Evolutionary conservation across 2,888 invertebrate species (phyloP).

Genomic region (Erynnis tages): DNA sequence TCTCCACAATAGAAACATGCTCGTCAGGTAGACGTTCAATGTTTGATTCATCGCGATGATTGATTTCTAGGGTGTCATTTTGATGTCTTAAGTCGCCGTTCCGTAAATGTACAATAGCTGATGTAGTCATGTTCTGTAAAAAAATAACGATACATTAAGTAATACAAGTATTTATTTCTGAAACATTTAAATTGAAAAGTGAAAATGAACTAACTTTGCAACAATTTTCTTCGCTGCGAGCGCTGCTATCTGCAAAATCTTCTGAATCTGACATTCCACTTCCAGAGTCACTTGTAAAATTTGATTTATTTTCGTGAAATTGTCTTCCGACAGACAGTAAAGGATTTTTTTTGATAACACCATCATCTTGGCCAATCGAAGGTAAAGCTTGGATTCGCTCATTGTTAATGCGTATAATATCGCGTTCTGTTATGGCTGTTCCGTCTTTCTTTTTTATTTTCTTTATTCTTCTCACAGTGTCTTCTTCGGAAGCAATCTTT

Average conservation of each 20-base stretch:
- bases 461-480: slow-evolving; percentile 61
- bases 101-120: slow-evolving; percentile 87
- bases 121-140: slow-evolving; percentile 79
- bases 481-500: slow-evolving; percentile 70
- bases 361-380: slow-evolving; percentile 81
- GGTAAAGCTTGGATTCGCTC: slow-evolving; percentile 62
- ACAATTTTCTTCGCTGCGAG: slow-evolving; percentile 56
- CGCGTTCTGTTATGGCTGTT: slow-evolving; percentile 64
- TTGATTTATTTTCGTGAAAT: slow-evolving; percentile 75
- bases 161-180: neutral
- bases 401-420: slow-evolving; percentile 71
- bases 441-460: slow-evolving; percentile 68
- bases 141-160: neutral
- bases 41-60: slow-evolving; percentile 77
- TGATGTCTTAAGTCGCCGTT: slow-evolving; percentile 58
- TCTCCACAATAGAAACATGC: slow-evolving; percentile 92
- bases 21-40: slow-evolving; percentile 91
- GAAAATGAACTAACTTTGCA: slow-evolving; percentile 54
- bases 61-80: slow-evolving; percentile 54
- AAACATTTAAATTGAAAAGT: neutral
- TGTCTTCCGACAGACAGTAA: slow-evolving; percentile 83
- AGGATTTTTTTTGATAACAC: slow-evolving; percentile 90
- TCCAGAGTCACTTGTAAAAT: slow-evolving; percentile 75
- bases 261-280: slow-evolving; percentile 86
- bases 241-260: slow-evolving; percentile 70